These are phyloP conservation scores for Pantala flavescens DNA, from an alignment of 1,140 invertebrate genomes.

Conservation along the genomic window DNA sequence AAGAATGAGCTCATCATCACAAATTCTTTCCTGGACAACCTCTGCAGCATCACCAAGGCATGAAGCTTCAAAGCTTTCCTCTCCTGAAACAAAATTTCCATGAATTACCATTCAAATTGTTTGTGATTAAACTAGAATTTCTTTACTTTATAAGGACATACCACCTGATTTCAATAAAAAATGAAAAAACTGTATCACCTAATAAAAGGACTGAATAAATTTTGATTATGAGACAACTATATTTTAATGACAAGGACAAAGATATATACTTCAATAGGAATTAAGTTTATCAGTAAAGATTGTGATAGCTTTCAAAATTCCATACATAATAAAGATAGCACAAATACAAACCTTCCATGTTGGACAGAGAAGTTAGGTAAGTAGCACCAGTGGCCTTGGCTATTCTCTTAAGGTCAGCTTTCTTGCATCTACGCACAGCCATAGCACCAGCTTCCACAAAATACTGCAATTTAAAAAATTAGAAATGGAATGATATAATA, in stretches of 20 bases:
- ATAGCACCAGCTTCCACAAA: conserved; percentile 96
- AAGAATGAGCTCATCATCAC: conserved; percentile 96
- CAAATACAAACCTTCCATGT: conserved; percentile 62
- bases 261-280: too few species aligned
- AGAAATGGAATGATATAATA: conserved; percentile 13
- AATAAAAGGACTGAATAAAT: conserved; percentile 6
- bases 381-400: conserved; percentile 98
- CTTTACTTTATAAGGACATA: too few species aligned
- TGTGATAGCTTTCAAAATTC: too few species aligned
- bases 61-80: conserved; percentile 88
- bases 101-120: too few species aligned
- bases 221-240: too few species aligned
- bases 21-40: conserved; percentile 89
- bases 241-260: too few species aligned
- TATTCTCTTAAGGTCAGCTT: conserved; percentile 90
- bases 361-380: conserved; percentile 85
- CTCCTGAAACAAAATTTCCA: conserved; percentile 52
- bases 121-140: too few species aligned
- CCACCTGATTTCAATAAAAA: conserved; percentile 15
- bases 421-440: conserved; percentile 94
- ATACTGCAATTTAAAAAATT: conserved; percentile 44
- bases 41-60: conserved; percentile 93
- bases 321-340: too few species aligned
- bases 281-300: too few species aligned
- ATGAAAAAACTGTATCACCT: conserved; percentile 13